phyloP scores from a whole-genome alignment of 1,140 invertebrate species.

The Pollicipes pollicipes region DNA sequence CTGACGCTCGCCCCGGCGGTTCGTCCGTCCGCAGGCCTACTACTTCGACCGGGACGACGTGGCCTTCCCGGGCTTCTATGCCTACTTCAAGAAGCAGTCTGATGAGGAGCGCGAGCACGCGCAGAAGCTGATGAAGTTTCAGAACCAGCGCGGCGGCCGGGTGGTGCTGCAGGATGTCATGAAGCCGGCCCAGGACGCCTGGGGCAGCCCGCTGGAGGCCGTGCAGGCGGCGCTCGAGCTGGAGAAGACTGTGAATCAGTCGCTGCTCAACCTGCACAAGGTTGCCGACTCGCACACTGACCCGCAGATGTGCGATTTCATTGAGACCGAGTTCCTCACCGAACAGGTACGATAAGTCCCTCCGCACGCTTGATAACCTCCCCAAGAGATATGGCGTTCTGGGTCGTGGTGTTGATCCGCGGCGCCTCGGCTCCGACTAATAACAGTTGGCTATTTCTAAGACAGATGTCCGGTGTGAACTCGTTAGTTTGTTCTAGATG shows the following conservation, averaged over 20 bases:
- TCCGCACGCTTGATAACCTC: no score
- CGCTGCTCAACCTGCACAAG: background rate
- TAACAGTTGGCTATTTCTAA: background rate
- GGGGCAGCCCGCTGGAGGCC: conserved; percentile 44
- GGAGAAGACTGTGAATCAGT: conserved; percentile 44
- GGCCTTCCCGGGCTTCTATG: conserved; percentile 37
- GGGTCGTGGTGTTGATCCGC: no score
- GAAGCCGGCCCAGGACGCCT: conserved; percentile 40
- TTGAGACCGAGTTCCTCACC: background rate
- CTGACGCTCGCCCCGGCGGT: no score
- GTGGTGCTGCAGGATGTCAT: conserved; percentile 36
- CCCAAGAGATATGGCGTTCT: no score
- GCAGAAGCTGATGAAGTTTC: conserved; percentile 36
- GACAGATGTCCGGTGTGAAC: background rate
- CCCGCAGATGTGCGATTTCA: background rate
- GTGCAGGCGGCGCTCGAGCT: conserved; percentile 49
- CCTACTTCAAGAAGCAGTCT: conserved; percentile 37
- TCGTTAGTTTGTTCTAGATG: no score
- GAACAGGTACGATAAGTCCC: no score
- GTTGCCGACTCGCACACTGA: background rate
- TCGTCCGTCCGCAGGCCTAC: conserved; percentile 26
- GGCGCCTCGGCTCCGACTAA: no score
- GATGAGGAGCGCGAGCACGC: conserved; percentile 46
- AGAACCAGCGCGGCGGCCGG: conserved; percentile 59
- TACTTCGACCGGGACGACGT: conserved; percentile 47